A percentile compares a stretch with the other conserved stretches of the same genome.
Evolutionary conservation across 2,113 vertebrate species (phyloP).

Genomic region (Hemibagrus wyckioides): DNA sequence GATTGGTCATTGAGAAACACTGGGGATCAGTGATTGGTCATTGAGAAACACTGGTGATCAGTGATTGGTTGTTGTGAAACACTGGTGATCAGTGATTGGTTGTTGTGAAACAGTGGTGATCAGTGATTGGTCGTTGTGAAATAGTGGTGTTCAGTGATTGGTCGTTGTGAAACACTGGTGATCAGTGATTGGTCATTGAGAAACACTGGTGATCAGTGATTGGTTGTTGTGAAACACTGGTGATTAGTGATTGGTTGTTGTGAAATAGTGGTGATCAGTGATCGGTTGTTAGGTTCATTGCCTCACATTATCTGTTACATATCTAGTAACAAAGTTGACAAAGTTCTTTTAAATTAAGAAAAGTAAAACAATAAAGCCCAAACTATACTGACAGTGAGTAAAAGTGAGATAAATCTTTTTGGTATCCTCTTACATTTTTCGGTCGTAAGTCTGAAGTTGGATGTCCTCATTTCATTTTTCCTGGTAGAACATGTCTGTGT

Average conservation of each 20-base stretch:
- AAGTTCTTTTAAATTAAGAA: not conserved
- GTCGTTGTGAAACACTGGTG: not conserved
- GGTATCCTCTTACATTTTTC: not conserved
- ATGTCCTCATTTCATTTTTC: not conserved
- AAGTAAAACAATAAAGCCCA: not conserved
- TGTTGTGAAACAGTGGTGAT: not conserved
- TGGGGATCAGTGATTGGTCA: too few species aligned
- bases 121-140: not conserved
- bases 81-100: too few species aligned
- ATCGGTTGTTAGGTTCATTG: not conserved
- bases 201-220: not conserved
- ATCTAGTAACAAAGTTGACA: not conserved
- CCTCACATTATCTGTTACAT: not conserved
- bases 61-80: too few species aligned
- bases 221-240: not conserved
- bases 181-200: not conserved
- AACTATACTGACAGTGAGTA: not conserved
- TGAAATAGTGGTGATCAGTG: not conserved
- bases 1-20: not conserved
- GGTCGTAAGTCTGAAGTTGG: not conserved
- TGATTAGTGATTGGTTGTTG: too few species aligned
- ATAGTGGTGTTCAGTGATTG: not conserved
- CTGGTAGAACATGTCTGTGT: not conserved
- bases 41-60: not conserved
- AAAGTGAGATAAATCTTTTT: not conserved